Evolutionary conservation across 1,140 invertebrate species (phyloP).

Genomic region (Halesus radiatus): DNA sequence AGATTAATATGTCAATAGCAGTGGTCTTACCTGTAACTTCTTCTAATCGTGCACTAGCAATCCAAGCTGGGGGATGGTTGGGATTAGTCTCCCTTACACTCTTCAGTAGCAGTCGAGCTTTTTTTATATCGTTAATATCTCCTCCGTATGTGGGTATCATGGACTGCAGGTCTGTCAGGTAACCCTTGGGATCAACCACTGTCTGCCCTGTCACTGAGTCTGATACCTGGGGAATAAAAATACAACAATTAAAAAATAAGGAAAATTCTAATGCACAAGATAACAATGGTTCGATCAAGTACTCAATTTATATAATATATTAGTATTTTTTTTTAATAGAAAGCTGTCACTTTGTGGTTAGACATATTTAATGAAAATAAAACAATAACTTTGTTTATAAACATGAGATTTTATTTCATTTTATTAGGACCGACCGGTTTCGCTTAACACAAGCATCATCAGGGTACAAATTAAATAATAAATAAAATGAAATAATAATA

Average conservation of each 20-base stretch:
- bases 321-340: too few relatives aligned
- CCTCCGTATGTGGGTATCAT: slow-evolving; percentile 99
- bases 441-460: too few relatives aligned
- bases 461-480: too few relatives aligned
- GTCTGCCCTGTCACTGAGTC: slow-evolving; percentile 99
- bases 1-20: too few relatives aligned
- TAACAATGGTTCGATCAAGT: neutral
- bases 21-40: slow-evolving; percentile 92
- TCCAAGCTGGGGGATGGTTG: slow-evolving; percentile 99
- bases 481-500: too few relatives aligned
- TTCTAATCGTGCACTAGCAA: slow-evolving; percentile 97
- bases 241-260: neutral
- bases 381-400: too few relatives aligned
- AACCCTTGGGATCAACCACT: slow-evolving; percentile 99
- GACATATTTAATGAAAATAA: too few relatives aligned
- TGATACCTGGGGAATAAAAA: slow-evolving; percentile 74
- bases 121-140: slow-evolving; percentile 99
- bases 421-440: too few relatives aligned
- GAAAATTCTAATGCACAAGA: too few relatives aligned
- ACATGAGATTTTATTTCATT: too few relatives aligned
- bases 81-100: slow-evolving; percentile 99
- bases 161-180: slow-evolving; percentile 97
- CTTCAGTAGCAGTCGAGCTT: slow-evolving; percentile 95
- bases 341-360: too few relatives aligned
- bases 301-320: neutral